These are phyloP conservation scores for Sinocyclocheilus rhinocerous DNA, from an alignment of 2,113 vertebrate species.

Conservation along the genomic window DNA sequence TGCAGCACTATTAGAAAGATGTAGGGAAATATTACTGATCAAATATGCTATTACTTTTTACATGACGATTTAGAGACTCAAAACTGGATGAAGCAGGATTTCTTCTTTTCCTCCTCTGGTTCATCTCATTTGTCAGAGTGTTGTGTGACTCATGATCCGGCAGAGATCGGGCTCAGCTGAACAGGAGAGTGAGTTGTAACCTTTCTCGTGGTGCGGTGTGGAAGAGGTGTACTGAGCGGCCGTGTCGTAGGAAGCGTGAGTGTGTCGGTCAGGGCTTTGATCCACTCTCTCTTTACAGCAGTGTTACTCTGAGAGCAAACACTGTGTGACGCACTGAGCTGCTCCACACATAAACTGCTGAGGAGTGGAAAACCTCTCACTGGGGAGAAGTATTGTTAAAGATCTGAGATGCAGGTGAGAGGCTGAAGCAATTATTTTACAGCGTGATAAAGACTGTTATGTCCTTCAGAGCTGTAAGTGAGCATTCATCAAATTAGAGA, in stretches of 20 bases:
- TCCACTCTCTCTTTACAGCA: neutral
- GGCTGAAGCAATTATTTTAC: neutral
- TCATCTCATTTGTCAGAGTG: neutral
- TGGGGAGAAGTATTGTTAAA: neutral
- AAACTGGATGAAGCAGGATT: neutral
- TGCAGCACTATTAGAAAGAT: no score
- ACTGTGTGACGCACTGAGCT: no score
- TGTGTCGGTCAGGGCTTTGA: neutral
- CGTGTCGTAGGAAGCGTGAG: neutral
- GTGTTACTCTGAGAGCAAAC: neutral
- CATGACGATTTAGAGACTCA: neutral
- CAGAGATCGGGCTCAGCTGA: neutral
- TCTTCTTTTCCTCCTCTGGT: neutral
- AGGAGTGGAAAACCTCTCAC: neutral
- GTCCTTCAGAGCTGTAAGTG: neutral
- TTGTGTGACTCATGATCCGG: neutral
- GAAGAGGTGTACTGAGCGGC: neutral
- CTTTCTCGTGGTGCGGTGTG: neutral
- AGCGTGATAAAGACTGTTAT: neutral
- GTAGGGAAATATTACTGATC: no score
- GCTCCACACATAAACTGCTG: neutral
- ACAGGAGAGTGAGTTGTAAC: neutral
- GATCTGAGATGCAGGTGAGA: neutral
- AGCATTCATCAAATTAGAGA: neutral
- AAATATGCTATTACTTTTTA: neutral